Base-by-base conservation (phyloP, 2,797 vertebrate species). In the Hephaestus fuliginosus region DNA sequence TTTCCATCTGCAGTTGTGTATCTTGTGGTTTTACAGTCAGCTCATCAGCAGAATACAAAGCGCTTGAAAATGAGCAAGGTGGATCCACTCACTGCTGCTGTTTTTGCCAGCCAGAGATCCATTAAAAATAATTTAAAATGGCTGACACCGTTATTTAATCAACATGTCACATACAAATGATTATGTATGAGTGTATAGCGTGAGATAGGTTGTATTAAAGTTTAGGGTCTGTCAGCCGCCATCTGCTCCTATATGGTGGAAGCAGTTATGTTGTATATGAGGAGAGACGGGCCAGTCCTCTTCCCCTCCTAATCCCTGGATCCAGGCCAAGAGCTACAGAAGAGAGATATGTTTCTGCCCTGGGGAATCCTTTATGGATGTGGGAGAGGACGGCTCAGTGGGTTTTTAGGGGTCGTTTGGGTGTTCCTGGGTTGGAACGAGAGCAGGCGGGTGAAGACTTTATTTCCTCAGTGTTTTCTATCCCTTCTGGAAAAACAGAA, bases 271-370 rank as follows among this genome's bases (percentile, higher is more conserved):
- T 25, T 57, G 69, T 76, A 41, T 55, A 69, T 64, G 84, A 76
- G 68, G 60, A 68, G 17, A 74, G 72, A 58, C 83, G 6, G 62
- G 69, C 78, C 65, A 1, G 61, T 76, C 67, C 39, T 75, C 64
- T 60, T 63, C 41, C 6, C 13, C 36, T 71, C 46, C 68, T 84
- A 70, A 87, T 85, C 77, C 70, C 57, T 89, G 90, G 88, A 85
- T 80, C 80, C 5, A 55, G 67, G 75, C 89, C 91, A 90, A 84
- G 55, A 88, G 84, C 88, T 88, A 57, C 85, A 89, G 83, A 7
- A 5, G 8, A 61, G 51, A 72, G 76, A 82, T 33, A 18, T 67
- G 83, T 78, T 33, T 73, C 74, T 53, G 66, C 79, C 76, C 74
- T 8, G 12, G 84, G 79, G 78, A 82, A 80, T 82, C 80, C 70